These are phyloP conservation scores for Neopelma chrysocephalum DNA, from an alignment of 2,797 vertebrate species.

Conservation along the genomic window DNA sequence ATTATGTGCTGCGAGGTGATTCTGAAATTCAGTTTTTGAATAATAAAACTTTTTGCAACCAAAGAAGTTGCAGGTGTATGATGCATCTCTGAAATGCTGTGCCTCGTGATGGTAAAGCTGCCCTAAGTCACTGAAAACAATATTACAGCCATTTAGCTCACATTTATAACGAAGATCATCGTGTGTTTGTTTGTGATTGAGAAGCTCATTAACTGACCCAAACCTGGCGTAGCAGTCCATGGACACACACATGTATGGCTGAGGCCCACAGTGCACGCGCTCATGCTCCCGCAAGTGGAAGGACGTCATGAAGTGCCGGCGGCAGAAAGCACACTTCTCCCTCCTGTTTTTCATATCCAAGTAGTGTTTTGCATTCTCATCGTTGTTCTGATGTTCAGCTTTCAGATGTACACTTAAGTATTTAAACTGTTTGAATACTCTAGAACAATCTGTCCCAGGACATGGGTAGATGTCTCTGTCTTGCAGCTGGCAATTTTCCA, in stretches of 20 bases:
- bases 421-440: conserved; percentile 94
- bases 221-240: conserved; percentile 89
- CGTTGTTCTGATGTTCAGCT: conserved; percentile 88
- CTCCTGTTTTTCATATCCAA: conserved; percentile 92
- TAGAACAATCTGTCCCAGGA: conserved; percentile 89
- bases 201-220: conserved; percentile 87
- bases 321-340: conserved; percentile 93
- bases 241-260: conserved; percentile 89
- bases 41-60: conserved; percentile 94
- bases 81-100: conserved; percentile 95
- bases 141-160: conserved; percentile 91
- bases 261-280: conserved; percentile 85
- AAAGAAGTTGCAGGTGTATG: conserved; percentile 86
- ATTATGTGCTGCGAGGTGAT: conserved; percentile 88
- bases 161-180: conserved; percentile 91
- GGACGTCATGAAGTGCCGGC: conserved; percentile 90
- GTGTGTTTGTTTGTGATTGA: conserved; percentile 93
- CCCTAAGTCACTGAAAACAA: conserved; percentile 92
- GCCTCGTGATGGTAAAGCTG: conserved; percentile 98
- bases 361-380: conserved; percentile 94
- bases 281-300: conserved; percentile 92
- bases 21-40: conserved; percentile 90
- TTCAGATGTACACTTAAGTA: conserved; percentile 95
- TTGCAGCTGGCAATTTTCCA: conserved; percentile 88
- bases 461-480: conserved; percentile 94